These are phyloP conservation scores for Agrilus planipennis DNA, from an alignment of 1,140 invertebrate species.

Conservation along the genomic window DNA sequence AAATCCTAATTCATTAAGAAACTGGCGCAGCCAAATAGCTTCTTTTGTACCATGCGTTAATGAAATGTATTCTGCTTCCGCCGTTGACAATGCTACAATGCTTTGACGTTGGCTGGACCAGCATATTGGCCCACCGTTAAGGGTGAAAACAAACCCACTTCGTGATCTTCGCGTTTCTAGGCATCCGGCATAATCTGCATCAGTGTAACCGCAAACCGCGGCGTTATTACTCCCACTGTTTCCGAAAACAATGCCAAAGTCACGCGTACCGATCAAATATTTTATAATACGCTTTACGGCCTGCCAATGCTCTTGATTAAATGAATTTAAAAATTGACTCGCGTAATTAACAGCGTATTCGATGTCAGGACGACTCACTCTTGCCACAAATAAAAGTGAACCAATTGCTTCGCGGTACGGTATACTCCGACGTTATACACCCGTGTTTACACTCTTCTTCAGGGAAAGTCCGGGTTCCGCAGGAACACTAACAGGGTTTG, in stretches of 20 bases:
- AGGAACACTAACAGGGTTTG: constrained; percentile 4
- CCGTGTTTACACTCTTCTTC: background rate
- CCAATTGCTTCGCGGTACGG: constrained; percentile 9
- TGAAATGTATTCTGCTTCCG: constrained; percentile 37
- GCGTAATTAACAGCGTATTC: constrained; percentile 21
- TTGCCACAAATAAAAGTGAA: constrained; percentile 28
- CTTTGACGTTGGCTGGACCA: constrained; percentile 30
- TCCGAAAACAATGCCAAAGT: constrained; percentile 7
- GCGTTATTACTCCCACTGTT: no score
- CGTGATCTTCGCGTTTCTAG: constrained; percentile 25
- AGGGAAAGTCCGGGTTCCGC: constrained; percentile 2
- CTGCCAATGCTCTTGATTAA: constrained; percentile 26
- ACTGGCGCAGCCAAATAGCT: constrained; percentile 26
- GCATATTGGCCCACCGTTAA: constrained; percentile 24
- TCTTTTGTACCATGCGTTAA: constrained; percentile 32
- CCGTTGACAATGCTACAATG: constrained; percentile 29
- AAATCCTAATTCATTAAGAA: constrained; percentile 10
- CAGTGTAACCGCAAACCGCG: constrained; percentile 16
- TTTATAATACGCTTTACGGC: constrained; percentile 21
- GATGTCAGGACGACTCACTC: constrained; percentile 32
- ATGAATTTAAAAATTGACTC: constrained; percentile 31
- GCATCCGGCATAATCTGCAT: constrained; percentile 30
- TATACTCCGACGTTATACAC: constrained; percentile 11
- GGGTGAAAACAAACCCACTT: constrained; percentile 29
- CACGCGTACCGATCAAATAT: background rate